These are phyloP conservation scores for Tiphia femorata DNA, from an alignment of 2,888 invertebrate genomes.

Conservation along the genomic window DNA sequence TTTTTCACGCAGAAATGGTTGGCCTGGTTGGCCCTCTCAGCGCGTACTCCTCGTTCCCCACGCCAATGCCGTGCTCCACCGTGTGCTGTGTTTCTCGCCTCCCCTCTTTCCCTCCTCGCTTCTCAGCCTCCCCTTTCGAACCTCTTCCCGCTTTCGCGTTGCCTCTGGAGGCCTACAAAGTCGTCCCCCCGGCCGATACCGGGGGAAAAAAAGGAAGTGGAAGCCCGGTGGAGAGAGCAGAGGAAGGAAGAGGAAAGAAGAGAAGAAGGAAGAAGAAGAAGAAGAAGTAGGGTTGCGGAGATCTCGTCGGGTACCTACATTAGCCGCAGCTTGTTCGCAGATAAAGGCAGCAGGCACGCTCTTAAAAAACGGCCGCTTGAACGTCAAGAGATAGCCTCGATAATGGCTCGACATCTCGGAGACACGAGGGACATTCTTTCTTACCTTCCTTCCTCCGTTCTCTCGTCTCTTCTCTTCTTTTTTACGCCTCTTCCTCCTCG, in stretches of 20 bases:
- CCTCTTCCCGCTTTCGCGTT: too few species aligned
- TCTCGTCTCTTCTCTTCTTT: slow-evolving; percentile 23
- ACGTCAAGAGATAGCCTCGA: slow-evolving; percentile 58
- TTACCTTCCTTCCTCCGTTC: slow-evolving; percentile 37
- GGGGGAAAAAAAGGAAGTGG: background rate
- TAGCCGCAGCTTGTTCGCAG: slow-evolving; percentile 59
- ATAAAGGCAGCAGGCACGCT: slow-evolving; percentile 48
- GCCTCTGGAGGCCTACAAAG: too few species aligned
- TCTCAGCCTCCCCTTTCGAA: background rate
- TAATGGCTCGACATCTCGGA: slow-evolving; percentile 52
- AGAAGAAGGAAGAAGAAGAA: background rate
- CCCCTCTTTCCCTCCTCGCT: background rate
- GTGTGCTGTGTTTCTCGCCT: background rate
- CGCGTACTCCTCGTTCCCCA: too few species aligned
- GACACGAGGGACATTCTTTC: slow-evolving; percentile 48
- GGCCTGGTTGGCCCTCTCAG: too few species aligned
- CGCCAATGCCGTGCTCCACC: too few species aligned
- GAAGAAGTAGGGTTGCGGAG: slow-evolving; percentile 4
- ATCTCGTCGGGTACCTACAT: slow-evolving; percentile 55
- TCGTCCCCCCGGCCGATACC: background rate
- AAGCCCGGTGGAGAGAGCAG: background rate
- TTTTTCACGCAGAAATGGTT: too few species aligned
- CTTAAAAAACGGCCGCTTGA: slow-evolving; percentile 54
- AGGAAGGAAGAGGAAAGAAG: background rate
- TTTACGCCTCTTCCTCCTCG: background rate